Evolutionary conservation across 2,797 vertebrate genomes (phyloP), one percentile per base, ranked within the genome.

Genomic region (Cyclopterus lumpus): DNA sequence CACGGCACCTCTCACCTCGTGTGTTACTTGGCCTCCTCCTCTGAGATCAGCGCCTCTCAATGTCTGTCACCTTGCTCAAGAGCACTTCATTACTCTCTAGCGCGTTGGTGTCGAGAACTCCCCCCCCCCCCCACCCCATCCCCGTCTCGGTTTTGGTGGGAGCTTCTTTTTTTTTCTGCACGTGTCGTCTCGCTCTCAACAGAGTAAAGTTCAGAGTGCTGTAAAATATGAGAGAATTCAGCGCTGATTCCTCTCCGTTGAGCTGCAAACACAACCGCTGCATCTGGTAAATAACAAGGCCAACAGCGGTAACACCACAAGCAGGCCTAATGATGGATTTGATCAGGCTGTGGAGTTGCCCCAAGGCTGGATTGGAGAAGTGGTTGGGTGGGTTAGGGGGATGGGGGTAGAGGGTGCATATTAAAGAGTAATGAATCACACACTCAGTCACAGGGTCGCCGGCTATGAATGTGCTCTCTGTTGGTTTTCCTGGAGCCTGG

Each of bases 351-450:
- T 71, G 78, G 86, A 89, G 88, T 84, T 87, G 91, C 93, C 92
- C 92, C 73, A 77, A 86, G 92, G 90, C 90, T 86, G 81, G 74
- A 87, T 80, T 73, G 91, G 88, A 91, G 91, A 91, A 91, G 90
- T 86, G 91, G 89, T 92, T 84, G 91, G 87, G 87, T 84, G 86
- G 84, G 90, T 88, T 84, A 80, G 86, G 84, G n/a, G 82, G 83
- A 81, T 76, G 81, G 89, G 86, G 87, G 85, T 79, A 80, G 73
- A 85, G 84, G 84, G 84, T 83, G 85, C 91, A 91, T 93, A 94
- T 94, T 95, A 94, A 94, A 95, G 93, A 90, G 93, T 94, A 95
- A 95, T 95, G 94, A 95, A 95, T 94, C 94, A 95, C 94, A 95
- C 93, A 94, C 93, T 89, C 93, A 94, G 94, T 95, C 94, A 95